A percentile compares a stretch with the other conserved stretches of the same genome.
Evolutionary conservation across 2,113 vertebrate genomes (phyloP).

Genomic region (Sorex araneus): DNA sequence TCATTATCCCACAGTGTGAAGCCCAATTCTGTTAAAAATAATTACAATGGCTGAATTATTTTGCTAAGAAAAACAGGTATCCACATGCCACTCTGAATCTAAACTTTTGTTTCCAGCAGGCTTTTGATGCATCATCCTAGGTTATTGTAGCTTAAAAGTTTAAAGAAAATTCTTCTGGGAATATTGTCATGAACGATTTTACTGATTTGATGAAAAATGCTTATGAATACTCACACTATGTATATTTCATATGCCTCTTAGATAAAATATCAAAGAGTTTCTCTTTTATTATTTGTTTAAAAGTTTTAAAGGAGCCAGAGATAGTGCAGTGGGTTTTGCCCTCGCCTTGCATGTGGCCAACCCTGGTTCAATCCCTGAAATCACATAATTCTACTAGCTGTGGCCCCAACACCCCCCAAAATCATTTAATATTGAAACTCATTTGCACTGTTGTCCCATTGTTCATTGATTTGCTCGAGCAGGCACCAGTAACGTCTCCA

Average conservation of each 20-base stretch:
- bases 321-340: too few relatives aligned
- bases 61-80: slow-evolving; percentile 84
- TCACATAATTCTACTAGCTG: too few relatives aligned
- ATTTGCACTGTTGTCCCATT: too few relatives aligned
- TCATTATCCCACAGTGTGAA: slow-evolving; percentile 87
- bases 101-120: slow-evolving; percentile 79
- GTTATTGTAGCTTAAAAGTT: slow-evolving; percentile 60
- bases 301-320: too few relatives aligned
- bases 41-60: slow-evolving; percentile 85
- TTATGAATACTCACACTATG: background rate
- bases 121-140: slow-evolving; percentile 61
- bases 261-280: slow-evolving; percentile 30
- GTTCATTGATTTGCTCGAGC: too few relatives aligned
- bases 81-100: slow-evolving; percentile 71
- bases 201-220: slow-evolving; percentile 48
- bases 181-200: slow-evolving; percentile 48
- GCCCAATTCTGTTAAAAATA: slow-evolving; percentile 86
- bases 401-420: too few relatives aligned
- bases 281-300: slow-evolving; percentile 32
- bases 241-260: slow-evolving; percentile 45
- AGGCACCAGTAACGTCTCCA: too few relatives aligned
- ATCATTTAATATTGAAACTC: background rate
- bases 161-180: slow-evolving; percentile 29
- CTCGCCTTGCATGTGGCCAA: too few relatives aligned
- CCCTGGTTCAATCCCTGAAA: too few relatives aligned